Percentiles rank a stretch among this genome's conserved stretches.
phyloP scores from a whole-genome alignment of 2,113 vertebrate species.

The Oreotrochilus melanogaster region DNA sequence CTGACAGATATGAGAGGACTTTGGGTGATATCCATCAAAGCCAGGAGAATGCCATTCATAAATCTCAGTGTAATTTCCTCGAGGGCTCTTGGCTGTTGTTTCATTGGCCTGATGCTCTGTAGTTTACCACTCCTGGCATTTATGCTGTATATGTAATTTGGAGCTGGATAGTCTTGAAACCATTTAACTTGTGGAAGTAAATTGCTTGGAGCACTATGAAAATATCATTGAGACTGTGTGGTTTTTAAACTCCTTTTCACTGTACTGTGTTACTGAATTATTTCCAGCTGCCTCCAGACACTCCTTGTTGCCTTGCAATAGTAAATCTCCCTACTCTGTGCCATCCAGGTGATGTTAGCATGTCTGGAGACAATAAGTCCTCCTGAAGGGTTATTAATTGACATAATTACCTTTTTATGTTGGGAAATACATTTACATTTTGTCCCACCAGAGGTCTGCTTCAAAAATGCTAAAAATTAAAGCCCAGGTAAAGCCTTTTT shows the following conservation, averaged over 20 bases:
- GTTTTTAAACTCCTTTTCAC: conserved; percentile 86
- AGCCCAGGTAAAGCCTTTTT: background rate
- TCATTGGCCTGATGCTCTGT: conserved; percentile 58
- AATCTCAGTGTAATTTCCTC: conserved; percentile 69
- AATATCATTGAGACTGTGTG: conserved; percentile 89
- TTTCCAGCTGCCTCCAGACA: conserved; percentile 91
- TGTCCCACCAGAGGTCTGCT: background rate
- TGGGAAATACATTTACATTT: background rate
- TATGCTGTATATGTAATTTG: conserved; percentile 72
- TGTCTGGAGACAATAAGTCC: background rate
- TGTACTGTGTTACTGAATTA: conserved; percentile 86
- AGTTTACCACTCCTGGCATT: conserved; percentile 68
- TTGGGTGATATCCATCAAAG: background rate
- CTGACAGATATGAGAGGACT: background rate
- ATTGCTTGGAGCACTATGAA: conserved; percentile 91
- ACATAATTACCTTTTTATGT: background rate
- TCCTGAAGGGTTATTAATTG: background rate
- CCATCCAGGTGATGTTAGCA: conserved; percentile 2
- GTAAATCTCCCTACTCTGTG: conserved; percentile 20
- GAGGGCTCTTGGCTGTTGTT: conserved; percentile 60
- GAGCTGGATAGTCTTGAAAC: conserved; percentile 80
- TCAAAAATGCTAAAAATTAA: background rate
- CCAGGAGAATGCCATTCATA: conserved; percentile 49
- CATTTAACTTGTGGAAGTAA: conserved; percentile 83
- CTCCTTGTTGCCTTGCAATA: conserved; percentile 74